A percentile compares a stretch with the other conserved stretches of the same genome.
Conservation (phyloP, 2,888 invertebrate species). For the Cancer borealis region DNA sequence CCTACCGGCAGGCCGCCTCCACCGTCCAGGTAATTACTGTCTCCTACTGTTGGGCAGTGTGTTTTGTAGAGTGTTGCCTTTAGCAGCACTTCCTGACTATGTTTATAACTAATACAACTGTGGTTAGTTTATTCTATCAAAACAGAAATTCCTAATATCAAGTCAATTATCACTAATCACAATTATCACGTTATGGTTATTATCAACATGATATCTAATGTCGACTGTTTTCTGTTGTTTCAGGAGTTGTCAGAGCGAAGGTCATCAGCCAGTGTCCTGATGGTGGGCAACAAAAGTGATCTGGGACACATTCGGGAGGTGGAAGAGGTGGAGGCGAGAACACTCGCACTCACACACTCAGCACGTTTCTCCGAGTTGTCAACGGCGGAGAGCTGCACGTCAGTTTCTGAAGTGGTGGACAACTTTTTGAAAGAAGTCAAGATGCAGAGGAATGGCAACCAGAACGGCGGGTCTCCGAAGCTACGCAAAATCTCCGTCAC, state of each 20-base stretch:
- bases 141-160: not conserved
- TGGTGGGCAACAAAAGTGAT: constrained; percentile 90
- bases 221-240: not conserved
- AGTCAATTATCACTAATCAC: not conserved
- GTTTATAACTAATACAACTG: not conserved
- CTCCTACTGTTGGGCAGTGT: not conserved
- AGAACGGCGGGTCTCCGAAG: constrained; percentile 73
- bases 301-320: constrained; percentile 89
- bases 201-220: not conserved
- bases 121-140: not conserved
- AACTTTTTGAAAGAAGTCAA: constrained; percentile 84
- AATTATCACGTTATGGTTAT: not conserved
- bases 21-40: constrained; percentile 64
- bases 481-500: constrained; percentile 79
- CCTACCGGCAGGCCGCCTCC: constrained; percentile 84
- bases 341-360: constrained; percentile 84
- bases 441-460: constrained; percentile 83
- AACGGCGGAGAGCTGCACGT: constrained; percentile 70
- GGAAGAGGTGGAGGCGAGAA: constrained; percentile 86
- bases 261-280: constrained; percentile 81
- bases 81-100: not conserved
- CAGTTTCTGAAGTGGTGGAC: constrained; percentile 76
- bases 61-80: not conserved
- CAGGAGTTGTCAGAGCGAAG: constrained; percentile 59
- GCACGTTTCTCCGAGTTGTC: constrained; percentile 79